Evolutionary conservation across 35 echinoderm and acorn worm species (phyloP).

Genomic region (Apostichopus californicus): DNA sequence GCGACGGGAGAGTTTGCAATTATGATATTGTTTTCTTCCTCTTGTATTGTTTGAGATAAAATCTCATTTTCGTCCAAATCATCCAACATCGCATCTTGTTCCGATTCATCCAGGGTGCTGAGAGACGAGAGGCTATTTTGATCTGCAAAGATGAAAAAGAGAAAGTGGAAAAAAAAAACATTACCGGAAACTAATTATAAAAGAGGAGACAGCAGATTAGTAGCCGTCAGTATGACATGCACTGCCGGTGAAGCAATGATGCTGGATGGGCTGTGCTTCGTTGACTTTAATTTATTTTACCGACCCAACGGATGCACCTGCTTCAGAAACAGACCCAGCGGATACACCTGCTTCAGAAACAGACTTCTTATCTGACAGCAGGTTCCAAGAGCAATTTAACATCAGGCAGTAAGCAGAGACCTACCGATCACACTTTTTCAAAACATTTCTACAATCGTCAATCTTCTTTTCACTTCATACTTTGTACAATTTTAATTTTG

Average conservation of each 20-base stretch:
- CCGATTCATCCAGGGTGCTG: constrained; percentile 34
- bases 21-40: constrained; percentile 14
- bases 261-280: background rate
- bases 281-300: background rate
- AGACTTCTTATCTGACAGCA: too few species aligned
- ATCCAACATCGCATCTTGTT: constrained; percentile 14
- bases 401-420: too few species aligned
- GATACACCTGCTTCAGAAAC: too few species aligned
- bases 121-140: constrained; percentile 13
- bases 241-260: background rate
- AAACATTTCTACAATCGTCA: too few species aligned
- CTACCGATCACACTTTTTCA: too few species aligned
- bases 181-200: background rate
- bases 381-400: too few species aligned
- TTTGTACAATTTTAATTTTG: too few species aligned
- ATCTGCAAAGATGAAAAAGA: background rate
- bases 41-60: background rate
- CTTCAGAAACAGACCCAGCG: too few species aligned
- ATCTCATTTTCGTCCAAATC: constrained; percentile 17
- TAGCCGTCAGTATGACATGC: background rate
- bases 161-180: background rate
- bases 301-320: too few species aligned
- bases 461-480: too few species aligned
- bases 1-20: background rate
- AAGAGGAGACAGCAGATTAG: background rate